These are phyloP conservation scores for Orchestes rusci DNA, from an alignment of 2,888 invertebrate genomes.

Conservation along the genomic window DNA sequence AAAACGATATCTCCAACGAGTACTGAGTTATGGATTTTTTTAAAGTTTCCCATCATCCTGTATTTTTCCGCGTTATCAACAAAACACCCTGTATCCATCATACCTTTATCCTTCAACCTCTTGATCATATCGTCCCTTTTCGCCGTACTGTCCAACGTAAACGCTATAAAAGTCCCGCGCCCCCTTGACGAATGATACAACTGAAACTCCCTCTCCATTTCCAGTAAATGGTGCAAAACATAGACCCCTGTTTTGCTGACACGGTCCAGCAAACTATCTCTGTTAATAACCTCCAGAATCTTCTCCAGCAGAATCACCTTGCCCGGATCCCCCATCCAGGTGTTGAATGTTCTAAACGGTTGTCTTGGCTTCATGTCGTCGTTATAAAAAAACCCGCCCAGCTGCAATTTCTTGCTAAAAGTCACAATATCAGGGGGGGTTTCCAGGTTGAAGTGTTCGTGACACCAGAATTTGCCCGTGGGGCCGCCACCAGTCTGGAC, in stretches of 20 bases:
- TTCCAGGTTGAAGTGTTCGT: conserved; percentile 84
- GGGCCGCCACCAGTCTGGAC: conserved; percentile 97
- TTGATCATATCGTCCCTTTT: conserved; percentile 65
- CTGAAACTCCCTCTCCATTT: conserved; percentile 62
- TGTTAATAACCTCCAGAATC: conserved; percentile 72
- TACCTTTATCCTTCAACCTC: conserved; percentile 66
- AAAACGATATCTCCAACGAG: too few relatives aligned
- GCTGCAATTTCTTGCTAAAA: conserved; percentile 96
- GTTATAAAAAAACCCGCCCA: conserved; percentile 87
- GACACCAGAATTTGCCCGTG: conserved; percentile 95
- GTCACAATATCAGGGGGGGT: conserved; percentile 88
- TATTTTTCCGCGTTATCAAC: too few relatives aligned
- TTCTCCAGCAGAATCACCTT: conserved; percentile 82
- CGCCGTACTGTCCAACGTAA: conserved; percentile 57
- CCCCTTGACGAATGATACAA: conserved; percentile 76
- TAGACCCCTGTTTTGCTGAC: conserved; percentile 60
- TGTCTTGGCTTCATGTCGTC: conserved; percentile 65
- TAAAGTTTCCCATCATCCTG: too few relatives aligned
- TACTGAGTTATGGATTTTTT: too few relatives aligned
- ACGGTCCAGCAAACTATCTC: conserved; percentile 67
- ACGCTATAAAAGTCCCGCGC: conserved; percentile 79
- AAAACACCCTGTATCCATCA: too few relatives aligned
- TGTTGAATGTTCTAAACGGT: conserved; percentile 90
- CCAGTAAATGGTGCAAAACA: conserved; percentile 55
- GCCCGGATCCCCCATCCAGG: conserved; percentile 98